A percentile compares a stretch with the other conserved stretches of the same genome.
phyloP scores from a whole-genome alignment of 2,888 invertebrate genomes.

The Agrotis ipsilon region DNA sequence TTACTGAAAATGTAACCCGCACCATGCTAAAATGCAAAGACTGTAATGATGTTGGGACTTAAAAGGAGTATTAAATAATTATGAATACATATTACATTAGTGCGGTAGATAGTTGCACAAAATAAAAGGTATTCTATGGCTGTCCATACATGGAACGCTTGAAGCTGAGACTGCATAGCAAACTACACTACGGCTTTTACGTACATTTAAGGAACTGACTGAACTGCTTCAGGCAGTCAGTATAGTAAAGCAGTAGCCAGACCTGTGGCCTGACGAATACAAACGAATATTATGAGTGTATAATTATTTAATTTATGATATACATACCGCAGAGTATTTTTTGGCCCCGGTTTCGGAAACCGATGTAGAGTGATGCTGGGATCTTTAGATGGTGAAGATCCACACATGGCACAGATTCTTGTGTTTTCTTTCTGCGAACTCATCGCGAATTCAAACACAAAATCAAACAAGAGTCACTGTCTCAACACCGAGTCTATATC shows the following conservation, averaged over 20 bases:
- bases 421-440: slow-evolving; percentile 16
- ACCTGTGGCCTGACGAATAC: not conserved
- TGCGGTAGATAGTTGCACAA: not conserved
- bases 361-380: too few relatives aligned
- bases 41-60: not conserved
- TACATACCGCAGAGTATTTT: slow-evolving; percentile 12
- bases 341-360: slow-evolving; percentile 9
- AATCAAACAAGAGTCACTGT: slow-evolving; percentile 2
- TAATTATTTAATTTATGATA: too few relatives aligned
- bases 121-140: not conserved
- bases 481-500: too few relatives aligned
- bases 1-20: too few relatives aligned
- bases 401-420: slow-evolving; percentile 16
- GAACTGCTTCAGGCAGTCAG: not conserved
- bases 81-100: not conserved
- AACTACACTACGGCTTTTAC: not conserved
- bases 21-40: too few relatives aligned
- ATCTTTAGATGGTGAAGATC: slow-evolving; percentile 24
- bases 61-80: not conserved
- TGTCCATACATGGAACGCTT: too few relatives aligned
- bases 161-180: not conserved
- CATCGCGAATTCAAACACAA: slow-evolving; percentile 15
- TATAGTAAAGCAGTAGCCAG: not conserved
- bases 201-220: not conserved
- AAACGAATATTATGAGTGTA: not conserved